phyloP scores from a whole-genome alignment of 2,797 vertebrate species.

The Neosalanx taihuensis region DNA sequence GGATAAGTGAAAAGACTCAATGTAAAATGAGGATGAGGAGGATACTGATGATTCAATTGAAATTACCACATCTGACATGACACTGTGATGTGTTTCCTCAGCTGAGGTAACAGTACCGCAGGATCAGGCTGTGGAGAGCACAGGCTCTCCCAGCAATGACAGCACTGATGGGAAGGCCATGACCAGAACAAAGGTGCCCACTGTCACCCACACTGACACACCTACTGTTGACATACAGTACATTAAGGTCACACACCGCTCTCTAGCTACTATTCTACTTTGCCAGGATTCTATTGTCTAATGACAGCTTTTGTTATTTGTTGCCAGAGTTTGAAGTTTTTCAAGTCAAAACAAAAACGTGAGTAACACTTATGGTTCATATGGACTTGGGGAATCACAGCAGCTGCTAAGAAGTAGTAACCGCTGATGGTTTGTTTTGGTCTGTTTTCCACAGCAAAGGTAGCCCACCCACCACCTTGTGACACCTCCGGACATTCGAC shows the following conservation, averaged over 20 bases:
- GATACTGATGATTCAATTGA: neutral
- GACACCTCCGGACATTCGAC: slow-evolving; percentile 34
- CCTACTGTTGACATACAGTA: no score
- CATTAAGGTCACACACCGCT: neutral
- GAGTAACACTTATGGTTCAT: slow-evolving; percentile 45
- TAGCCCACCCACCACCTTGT: slow-evolving; percentile 28
- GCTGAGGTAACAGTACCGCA: slow-evolving; percentile 26
- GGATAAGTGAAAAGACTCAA: no score
- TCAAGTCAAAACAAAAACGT: slow-evolving; percentile 65
- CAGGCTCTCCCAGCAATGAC: slow-evolving; percentile 13
- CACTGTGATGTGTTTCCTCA: slow-evolving; percentile 21
- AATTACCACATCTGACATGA: neutral
- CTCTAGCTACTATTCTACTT: neutral
- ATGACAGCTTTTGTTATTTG: slow-evolving; percentile 13
- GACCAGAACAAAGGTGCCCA: slow-evolving; percentile 62
- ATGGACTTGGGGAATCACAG: no score
- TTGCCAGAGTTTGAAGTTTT: slow-evolving; percentile 69
- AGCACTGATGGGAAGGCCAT: slow-evolving; percentile 53
- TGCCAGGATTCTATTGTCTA: neutral
- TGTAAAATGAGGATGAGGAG: neutral
- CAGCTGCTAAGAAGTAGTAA: no score
- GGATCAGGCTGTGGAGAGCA: slow-evolving; percentile 22
- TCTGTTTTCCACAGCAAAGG: slow-evolving; percentile 53
- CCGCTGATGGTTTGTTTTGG: no score
- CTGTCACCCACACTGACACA: neutral